phyloP scores from a whole-genome alignment of 1,140 invertebrate genomes.

The Neocloeon triangulifer region DNA sequence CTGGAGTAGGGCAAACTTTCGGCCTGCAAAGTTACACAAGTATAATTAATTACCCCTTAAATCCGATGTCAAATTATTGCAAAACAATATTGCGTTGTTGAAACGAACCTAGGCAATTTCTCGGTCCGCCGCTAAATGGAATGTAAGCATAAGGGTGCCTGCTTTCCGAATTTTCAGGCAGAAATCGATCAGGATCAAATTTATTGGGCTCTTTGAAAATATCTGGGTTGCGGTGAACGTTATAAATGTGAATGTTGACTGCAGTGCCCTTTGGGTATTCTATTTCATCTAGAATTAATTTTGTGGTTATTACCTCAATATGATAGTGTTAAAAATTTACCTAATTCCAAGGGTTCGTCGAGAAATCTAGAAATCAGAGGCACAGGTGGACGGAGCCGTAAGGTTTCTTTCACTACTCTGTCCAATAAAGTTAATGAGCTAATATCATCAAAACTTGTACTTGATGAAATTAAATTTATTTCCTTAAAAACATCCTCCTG shows the following conservation, averaged over 20 bases:
- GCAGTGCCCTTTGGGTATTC: too few species aligned
- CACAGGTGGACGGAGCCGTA: constrained; percentile 33
- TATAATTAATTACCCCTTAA: too few species aligned
- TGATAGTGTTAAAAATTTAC: too few species aligned
- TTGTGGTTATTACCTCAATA: too few species aligned
- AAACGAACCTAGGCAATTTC: constrained; percentile 58
- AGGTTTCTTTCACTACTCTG: constrained; percentile 34
- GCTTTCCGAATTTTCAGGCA: constrained; percentile 28
- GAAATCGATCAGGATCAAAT: constrained; percentile 58
- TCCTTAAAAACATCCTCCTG: constrained; percentile 22
- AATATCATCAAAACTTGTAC: constrained; percentile 40
- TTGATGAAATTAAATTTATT: constrained; percentile 21
- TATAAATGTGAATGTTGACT: too few species aligned
- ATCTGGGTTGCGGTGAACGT: constrained; percentile 42
- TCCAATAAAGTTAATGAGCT: constrained; percentile 44
- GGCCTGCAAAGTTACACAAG: too few species aligned
- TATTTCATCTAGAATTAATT: too few species aligned
- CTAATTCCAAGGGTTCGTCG: constrained; percentile 19
- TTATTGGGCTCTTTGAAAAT: constrained; percentile 41
- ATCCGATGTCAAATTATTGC: too few species aligned
- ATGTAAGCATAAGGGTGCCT: constrained; percentile 41
- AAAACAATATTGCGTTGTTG: too few species aligned
- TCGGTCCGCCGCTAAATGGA: constrained; percentile 49
- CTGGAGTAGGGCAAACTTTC: too few species aligned
- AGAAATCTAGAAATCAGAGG: constrained; percentile 25